Percentiles rank a stretch among this genome's conserved stretches.
Conservation (phyloP, 2,113 vertebrate genomes). For the Lathamus discolor region DNA sequence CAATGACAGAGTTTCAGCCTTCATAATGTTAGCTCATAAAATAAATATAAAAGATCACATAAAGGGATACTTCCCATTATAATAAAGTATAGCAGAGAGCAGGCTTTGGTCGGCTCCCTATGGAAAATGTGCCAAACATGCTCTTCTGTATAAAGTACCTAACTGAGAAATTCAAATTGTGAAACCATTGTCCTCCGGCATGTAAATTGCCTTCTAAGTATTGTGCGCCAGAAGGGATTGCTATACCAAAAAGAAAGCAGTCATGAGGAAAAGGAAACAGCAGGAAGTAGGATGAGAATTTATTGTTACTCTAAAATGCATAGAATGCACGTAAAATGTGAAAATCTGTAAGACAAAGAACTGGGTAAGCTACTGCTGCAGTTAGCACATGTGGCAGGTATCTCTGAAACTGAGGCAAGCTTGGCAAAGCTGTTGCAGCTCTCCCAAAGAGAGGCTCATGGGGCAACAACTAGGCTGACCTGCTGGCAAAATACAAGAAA, state of each 20-base stretch:
- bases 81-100: background rate
- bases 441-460: background rate
- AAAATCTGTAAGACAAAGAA: background rate
- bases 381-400: background rate
- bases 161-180: constrained; percentile 5
- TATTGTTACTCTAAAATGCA: background rate
- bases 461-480: background rate
- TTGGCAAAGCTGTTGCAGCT: background rate
- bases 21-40: constrained; percentile 20
- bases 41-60: constrained; percentile 40
- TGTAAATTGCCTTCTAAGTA: constrained; percentile 11
- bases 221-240: background rate
- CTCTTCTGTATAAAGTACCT: background rate
- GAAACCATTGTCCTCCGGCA: background rate
- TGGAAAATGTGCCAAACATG: constrained; percentile 10
- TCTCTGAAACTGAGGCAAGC: background rate
- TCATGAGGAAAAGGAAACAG: background rate
- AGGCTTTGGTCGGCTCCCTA: background rate
- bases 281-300: background rate
- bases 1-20: constrained; percentile 31
- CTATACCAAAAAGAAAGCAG: background rate
- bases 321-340: background rate
- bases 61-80: constrained; percentile 11
- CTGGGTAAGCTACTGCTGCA: background rate
- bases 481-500: background rate